Evolutionary conservation across 2,888 invertebrate species (phyloP).

Genomic region (Caenorhabditis afra): DNA sequence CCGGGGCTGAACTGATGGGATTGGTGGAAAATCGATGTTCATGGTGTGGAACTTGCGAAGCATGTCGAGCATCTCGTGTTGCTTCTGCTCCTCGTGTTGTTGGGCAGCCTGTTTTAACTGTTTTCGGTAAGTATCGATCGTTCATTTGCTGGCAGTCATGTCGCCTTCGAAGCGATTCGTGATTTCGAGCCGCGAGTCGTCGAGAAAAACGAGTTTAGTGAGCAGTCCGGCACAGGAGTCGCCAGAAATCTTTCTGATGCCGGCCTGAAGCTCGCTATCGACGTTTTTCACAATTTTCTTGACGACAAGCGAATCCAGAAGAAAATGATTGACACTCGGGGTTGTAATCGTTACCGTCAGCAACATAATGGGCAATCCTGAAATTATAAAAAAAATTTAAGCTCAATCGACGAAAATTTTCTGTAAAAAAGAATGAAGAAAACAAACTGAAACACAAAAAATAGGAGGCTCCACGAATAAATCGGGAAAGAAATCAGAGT

Average conservation of each 20-base stretch:
- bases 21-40: conserved; percentile 89
- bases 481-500: conserved; percentile 9
- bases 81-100: conserved; percentile 74
- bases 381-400: no score
- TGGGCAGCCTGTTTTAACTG: conserved; percentile 58
- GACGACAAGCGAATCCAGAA: conserved; percentile 77
- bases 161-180: conserved; percentile 81
- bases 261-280: conserved; percentile 79
- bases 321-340: conserved; percentile 72
- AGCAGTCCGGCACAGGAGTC: conserved; percentile 80
- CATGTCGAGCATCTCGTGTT: conserved; percentile 78
- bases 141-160: conserved; percentile 31
- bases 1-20: conserved; percentile 94
- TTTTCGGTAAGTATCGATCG: conserved; percentile 32
- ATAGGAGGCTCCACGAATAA: conserved; percentile 21
- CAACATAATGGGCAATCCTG: conserved; percentile 46
- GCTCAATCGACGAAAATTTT: neutral
- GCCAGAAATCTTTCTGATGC: conserved; percentile 79
- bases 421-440: neutral
- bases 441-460: conserved; percentile 20
- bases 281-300: conserved; percentile 80
- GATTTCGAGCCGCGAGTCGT: conserved; percentile 78
- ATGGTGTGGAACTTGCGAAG: conserved; percentile 79
- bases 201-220: conserved; percentile 79
- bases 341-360: conserved; percentile 58